Evolutionary conservation across 1,140 invertebrate species (phyloP).

Genomic region (Acromyrmex echinatior): DNA sequence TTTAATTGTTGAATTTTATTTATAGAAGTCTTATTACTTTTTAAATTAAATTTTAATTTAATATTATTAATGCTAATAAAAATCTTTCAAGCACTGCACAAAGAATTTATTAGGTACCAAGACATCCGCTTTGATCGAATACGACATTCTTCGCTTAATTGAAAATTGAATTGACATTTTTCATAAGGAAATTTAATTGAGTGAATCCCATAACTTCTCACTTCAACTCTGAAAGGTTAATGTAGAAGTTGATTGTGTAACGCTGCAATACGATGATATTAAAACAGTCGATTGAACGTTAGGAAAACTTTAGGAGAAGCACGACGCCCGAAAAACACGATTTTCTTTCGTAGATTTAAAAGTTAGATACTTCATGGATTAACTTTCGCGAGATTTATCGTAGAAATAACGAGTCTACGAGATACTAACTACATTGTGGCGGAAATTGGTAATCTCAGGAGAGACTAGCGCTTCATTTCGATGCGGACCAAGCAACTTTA

Average conservation of each 20-base stretch:
- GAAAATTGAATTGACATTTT: too few relatives aligned
- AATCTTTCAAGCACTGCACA: too few relatives aligned
- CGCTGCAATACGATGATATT: background rate
- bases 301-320: background rate
- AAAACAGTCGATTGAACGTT: background rate
- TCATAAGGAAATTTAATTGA: too few relatives aligned
- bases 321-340: background rate
- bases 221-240: too few relatives aligned
- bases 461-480: slow-evolving; percentile 31
- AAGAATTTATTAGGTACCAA: too few relatives aligned
- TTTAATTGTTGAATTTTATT: too few relatives aligned
- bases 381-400: slow-evolving; percentile 2
- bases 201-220: too few relatives aligned
- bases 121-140: too few relatives aligned
- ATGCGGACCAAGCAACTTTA: slow-evolving; percentile 48
- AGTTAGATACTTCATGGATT: background rate
- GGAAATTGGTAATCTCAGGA: slow-evolving; percentile 53
- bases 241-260: background rate
- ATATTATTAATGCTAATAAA: too few relatives aligned
- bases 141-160: too few relatives aligned
- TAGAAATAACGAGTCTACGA: slow-evolving; percentile 19
- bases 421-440: slow-evolving; percentile 47
- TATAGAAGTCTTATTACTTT: too few relatives aligned
- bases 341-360: background rate
- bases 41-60: too few relatives aligned